Conservation (phyloP, 2,797 vertebrate genomes). For the Sciurus carolinensis region DNA sequence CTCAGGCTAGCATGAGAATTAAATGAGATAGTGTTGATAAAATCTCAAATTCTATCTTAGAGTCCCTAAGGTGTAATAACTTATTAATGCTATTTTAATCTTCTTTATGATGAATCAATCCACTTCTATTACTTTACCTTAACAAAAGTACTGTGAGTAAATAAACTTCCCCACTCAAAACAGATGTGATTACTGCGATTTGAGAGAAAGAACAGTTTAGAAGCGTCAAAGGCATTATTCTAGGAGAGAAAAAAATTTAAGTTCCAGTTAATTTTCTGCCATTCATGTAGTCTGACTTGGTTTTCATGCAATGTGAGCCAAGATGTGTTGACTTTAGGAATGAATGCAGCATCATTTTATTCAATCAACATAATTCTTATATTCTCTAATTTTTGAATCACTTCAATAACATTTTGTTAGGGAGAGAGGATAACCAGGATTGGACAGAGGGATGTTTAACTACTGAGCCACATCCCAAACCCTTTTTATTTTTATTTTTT, state of each 20-base stretch:
- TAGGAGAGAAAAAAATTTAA: not conserved
- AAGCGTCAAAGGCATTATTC: not conserved
- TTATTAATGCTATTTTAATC: not conserved
- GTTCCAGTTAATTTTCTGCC: not conserved
- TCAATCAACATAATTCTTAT: not conserved
- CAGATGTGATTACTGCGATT: not conserved
- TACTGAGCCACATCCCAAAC: no score
- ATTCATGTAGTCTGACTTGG: not conserved
- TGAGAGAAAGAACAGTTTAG: not conserved
- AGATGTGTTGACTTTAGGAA: constrained; percentile 1
- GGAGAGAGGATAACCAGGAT: no score
- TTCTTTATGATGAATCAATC: not conserved
- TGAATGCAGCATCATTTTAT: not conserved
- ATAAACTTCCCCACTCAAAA: not conserved
- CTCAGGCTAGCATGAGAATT: not conserved
- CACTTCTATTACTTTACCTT: not conserved
- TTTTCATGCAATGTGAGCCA: not conserved
- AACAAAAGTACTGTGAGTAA: not conserved
- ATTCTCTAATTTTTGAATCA: not conserved
- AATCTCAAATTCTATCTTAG: not conserved
- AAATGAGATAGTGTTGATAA: not conserved
- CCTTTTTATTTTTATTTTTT: no score
- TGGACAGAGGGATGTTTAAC: no score
- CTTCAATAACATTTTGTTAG: not conserved
- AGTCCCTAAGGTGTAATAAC: not conserved